Percentiles rank a stretch among this genome's conserved stretches.
phyloP scores from a whole-genome alignment of 2,888 invertebrate species.

The Tribolium freemani region DNA sequence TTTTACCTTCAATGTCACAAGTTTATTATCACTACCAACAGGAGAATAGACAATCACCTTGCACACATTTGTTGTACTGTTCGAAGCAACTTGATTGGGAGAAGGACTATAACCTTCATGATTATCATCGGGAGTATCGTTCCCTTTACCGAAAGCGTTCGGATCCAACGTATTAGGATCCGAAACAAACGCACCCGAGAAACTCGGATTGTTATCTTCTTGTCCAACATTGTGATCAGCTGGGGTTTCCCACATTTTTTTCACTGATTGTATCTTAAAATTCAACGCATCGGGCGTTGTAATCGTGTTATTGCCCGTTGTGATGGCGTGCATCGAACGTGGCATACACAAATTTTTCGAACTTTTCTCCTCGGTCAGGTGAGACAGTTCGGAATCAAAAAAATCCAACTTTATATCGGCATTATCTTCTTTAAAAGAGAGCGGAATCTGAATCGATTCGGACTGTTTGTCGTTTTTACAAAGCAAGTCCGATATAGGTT shows the following conservation, averaged over 20 bases:
- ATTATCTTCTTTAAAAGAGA: slow-evolving; percentile 83
- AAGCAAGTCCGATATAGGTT: slow-evolving; percentile 68
- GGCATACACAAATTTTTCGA: slow-evolving; percentile 71
- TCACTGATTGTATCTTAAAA: slow-evolving; percentile 94
- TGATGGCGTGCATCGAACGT: slow-evolving; percentile 73
- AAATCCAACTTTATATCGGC: slow-evolving; percentile 95
- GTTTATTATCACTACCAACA: neutral
- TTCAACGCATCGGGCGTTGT: slow-evolving; percentile 89
- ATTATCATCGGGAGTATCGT: slow-evolving; percentile 67
- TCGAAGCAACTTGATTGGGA: slow-evolving; percentile 67
- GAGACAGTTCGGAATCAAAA: slow-evolving; percentile 87
- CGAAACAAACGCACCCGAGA: slow-evolving; percentile 67
- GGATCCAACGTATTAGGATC: slow-evolving; percentile 68
- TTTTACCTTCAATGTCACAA: slow-evolving; percentile 74
- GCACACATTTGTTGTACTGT: slow-evolving; percentile 77
- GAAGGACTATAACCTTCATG: slow-evolving; percentile 72
- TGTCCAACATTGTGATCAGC: slow-evolving; percentile 71
- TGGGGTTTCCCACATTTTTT: slow-evolving; percentile 83
- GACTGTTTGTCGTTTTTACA: slow-evolving; percentile 67
- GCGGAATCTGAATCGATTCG: slow-evolving; percentile 73
- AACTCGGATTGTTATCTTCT: slow-evolving; percentile 65
- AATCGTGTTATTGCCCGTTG: slow-evolving; percentile 78
- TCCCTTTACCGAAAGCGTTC: slow-evolving; percentile 63
- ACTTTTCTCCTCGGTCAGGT: slow-evolving; percentile 80
- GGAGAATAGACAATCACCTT: slow-evolving; percentile 69